These are phyloP conservation scores for Centrocercus urophasianus DNA, from an alignment of 2,113 vertebrate genomes.

Conservation along the genomic window DNA sequence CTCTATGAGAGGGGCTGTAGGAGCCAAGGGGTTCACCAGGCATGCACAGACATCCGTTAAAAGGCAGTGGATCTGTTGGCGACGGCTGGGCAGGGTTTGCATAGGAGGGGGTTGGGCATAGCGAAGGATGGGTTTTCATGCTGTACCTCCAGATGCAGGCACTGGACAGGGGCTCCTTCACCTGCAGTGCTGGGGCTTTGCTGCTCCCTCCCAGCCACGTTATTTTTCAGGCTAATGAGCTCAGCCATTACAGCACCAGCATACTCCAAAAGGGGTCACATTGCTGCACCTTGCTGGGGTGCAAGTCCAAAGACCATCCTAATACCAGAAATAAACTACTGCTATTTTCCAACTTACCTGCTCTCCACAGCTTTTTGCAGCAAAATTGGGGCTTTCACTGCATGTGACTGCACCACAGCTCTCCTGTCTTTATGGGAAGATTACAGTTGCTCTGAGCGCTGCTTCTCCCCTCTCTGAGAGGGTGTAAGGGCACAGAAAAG, in stretches of 20 bases:
- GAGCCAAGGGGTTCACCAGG: background rate
- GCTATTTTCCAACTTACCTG: background rate
- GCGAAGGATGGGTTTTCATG: background rate
- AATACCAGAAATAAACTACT: background rate
- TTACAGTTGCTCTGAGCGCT: background rate
- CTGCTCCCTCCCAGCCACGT: background rate
- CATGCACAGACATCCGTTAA: background rate
- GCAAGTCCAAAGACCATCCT: background rate
- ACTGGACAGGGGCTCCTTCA: background rate
- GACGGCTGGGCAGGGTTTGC: background rate
- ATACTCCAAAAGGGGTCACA: background rate
- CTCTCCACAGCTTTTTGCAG: background rate
- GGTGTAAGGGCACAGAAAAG: background rate
- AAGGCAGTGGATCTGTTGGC: background rate
- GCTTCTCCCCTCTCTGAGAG: background rate
- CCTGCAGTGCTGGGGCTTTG: background rate
- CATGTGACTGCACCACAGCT: background rate
- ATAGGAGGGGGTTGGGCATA: background rate
- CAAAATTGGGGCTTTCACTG: background rate
- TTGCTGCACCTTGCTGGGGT: background rate
- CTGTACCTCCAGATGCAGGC: background rate
- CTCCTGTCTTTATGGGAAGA: background rate
- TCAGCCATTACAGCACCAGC: background rate
- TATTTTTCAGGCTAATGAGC: background rate
- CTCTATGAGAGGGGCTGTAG: background rate